Percentiles rank a stretch among this genome's conserved stretches.
Conservation (phyloP, 2,113 vertebrate species). For the Malurus cyaneus region DNA sequence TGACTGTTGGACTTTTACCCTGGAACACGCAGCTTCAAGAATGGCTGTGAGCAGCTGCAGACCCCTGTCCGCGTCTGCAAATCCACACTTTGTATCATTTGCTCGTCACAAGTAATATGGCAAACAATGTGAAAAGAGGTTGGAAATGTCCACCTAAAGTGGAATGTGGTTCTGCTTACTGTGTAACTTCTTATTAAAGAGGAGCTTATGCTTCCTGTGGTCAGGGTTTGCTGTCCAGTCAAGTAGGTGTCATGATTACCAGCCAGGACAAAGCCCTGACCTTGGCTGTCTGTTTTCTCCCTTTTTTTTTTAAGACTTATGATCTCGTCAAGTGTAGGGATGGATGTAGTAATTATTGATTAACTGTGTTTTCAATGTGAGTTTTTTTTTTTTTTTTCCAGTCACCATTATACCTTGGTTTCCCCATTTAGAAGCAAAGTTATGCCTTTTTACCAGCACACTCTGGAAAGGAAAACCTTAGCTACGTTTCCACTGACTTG, state of each 20-base stretch:
- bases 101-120: not conserved
- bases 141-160: not conserved
- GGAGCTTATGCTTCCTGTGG: not conserved
- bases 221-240: not conserved
- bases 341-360: not conserved
- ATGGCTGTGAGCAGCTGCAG: not conserved
- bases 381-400: too few species aligned
- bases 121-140: not conserved
- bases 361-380: not conserved
- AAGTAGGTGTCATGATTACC: not conserved
- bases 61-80: not conserved
- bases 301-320: not conserved
- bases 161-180: not conserved
- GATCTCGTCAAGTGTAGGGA: not conserved
- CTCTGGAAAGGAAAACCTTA: not conserved
- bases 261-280: not conserved
- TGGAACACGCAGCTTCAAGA: not conserved
- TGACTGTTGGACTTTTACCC: not conserved
- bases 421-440: not conserved
- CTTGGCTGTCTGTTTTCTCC: not conserved
- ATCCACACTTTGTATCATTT: not conserved
- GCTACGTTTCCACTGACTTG: not conserved
- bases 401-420: not conserved
- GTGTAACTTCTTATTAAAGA: not conserved
- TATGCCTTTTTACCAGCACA: not conserved